Base-by-base conservation (phyloP, 2,113 vertebrate species). In the Calidris pygmaea region DNA sequence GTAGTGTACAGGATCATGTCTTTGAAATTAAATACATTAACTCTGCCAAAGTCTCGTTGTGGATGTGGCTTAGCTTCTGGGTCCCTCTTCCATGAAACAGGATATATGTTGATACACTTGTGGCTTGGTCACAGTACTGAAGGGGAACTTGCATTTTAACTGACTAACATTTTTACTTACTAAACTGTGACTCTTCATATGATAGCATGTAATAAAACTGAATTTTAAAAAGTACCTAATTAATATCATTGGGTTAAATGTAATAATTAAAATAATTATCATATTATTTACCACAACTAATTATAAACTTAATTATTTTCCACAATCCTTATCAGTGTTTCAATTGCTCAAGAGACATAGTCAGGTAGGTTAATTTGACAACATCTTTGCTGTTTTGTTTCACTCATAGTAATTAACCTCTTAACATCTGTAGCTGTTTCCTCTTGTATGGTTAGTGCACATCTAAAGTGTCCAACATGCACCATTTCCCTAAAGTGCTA, bases 321-420 rank as follows among this genome's bases (percentile, higher is more conserved):
- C 47, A 56, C 58, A 67, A 10, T 53, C 41, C 12, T 0, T 43
- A 47, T 71, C 70, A 55, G 16, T 53, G 21, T 75, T 94, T 79
- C 74, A 26, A 62, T 39, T 74, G 67, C 60, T 86, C 26, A 16
- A 35, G 71, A 86, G 67, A 58, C 58, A 56, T 32, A 71, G 58
- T 15, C 66, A 95, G 90, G 87, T 43, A 48, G 27, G 56, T 37
- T 77, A 87, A 87, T 83, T 82, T 92, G 77, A 87, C 39, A 84
- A 13, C 23, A 53, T 35, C 19, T 77, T 88, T 85, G 41, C 50
- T 89, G 59, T n/a, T 89, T 79, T 62, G 59, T 87, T 85, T 91
- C 56, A 50, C 23, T 74, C 37, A 12, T 14, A 74, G 39, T 85
- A 93, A 95, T 97, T 96, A 97, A 95, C 88, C 66, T 96, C 39